These are phyloP conservation scores for Eulemur rubriventer DNA, from an alignment of 2,797 vertebrate species.

Conservation along the genomic window DNA sequence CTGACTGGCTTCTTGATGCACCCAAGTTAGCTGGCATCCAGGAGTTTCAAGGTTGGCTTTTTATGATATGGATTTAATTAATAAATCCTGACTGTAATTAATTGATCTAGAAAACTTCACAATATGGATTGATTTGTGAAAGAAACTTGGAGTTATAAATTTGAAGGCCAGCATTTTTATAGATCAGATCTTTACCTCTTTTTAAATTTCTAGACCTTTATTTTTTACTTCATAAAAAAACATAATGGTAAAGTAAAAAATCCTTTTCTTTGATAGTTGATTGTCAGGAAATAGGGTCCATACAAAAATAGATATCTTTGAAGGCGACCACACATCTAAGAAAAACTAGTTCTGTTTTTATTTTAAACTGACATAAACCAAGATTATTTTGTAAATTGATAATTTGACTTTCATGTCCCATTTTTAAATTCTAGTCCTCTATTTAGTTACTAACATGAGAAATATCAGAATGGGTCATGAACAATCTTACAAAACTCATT, in stretches of 20 bases:
- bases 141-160: background rate
- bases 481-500: background rate
- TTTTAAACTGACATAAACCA: background rate
- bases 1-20: constrained; percentile 97
- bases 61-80: background rate
- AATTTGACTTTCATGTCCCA: background rate
- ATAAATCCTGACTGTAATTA: background rate
- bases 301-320: background rate
- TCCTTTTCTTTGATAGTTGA: background rate
- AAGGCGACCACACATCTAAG: background rate
- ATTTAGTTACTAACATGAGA: background rate
- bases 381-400: constrained; percentile 39
- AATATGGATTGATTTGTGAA: background rate
- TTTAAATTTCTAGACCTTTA: background rate
- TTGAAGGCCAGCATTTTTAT: background rate
- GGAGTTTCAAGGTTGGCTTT: constrained; percentile 93
- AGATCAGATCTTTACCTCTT: background rate
- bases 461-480: background rate
- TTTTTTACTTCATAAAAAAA: constrained; percentile 8
- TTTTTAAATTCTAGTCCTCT: constrained; percentile 2
- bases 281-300: background rate
- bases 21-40: constrained; percentile 93
- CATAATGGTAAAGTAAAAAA: background rate
- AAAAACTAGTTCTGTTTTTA: constrained; percentile 1
- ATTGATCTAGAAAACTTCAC: background rate